Evolutionary conservation across 2,113 vertebrate genomes (phyloP), one percentile per base, ranked within the genome.

Genomic region (Mirza zaza): DNA sequence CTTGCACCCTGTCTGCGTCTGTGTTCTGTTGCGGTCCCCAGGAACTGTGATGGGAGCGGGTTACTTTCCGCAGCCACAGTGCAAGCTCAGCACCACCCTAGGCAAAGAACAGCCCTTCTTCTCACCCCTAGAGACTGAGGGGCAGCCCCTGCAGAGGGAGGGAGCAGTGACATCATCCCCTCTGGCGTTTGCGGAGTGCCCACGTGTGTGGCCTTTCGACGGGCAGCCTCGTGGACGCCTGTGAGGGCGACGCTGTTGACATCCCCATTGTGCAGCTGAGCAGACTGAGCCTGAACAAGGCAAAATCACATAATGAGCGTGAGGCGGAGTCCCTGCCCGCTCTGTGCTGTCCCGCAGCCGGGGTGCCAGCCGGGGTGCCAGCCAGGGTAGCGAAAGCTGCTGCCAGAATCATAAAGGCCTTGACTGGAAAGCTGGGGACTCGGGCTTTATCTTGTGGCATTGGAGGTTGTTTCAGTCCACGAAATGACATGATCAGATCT

Each of bases 221-320:
- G 29, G 42, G 8, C 2, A 20, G 83, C 75, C 12, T 20, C 7
- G 0, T 23, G 67, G n/a, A 8, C 42, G 61, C 27, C 73, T 25
- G n/a, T 6, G 3, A 12, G 42, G 13, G 3, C 0, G 7, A 1
- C 6, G 29, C 36, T 20, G 4, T 2, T 4, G 2, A n/a, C 57
- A 0, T n/a, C 34, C 50, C 23, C 42, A 1, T 50, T 50, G 25
- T 52, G 68, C 77, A 2, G 13, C 70, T 59, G 63, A 67, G 55
- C 76, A 52, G 21, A 67, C 52, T 7, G 61, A 79, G 45, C 45
- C 84, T 39, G 32, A 32, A 32, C 3, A 34, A 73, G 39, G 34
- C 67, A 39, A 5, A 67, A 55, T 6, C 80, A 8, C 17, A 0
- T 55, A 15, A 11, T 52, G 61, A 27, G 39, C 39, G 8, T 9